Base-by-base conservation (phyloP, 1,140 invertebrate species). In the Aethina tumida region DNA sequence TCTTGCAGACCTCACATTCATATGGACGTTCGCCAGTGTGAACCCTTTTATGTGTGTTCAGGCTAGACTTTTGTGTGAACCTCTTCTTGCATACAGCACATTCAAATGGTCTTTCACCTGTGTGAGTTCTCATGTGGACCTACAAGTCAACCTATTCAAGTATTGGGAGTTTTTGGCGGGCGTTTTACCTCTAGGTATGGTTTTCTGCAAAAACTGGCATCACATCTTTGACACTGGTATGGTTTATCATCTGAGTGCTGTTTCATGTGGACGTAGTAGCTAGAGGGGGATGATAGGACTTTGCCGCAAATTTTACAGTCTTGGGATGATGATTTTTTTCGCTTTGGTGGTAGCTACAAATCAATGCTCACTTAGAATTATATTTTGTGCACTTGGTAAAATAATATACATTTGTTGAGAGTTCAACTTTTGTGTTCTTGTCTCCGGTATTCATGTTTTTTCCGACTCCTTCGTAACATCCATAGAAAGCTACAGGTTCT, bases 1-100 rank as follows among this genome's bases (percentile, higher is more conserved):
- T 81, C 55, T 79, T 68, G 63, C 79, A 81, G 52, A 78, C 66
- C 54, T 78, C 74, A 64, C 84, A 89, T 63, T 76, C 71, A 65
- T 79, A 87, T 16, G 84, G 83, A 41, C 77, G 66, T 58, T 84
- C 79, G 48, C 82, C 82, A 36, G 80, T 84, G 60, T 87, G 84
- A 54, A 83, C 81, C 50, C 82, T 70, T 64, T 84, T 84, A 68
- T 89, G 84, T 56, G 84, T 85, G 67, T 85, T 78, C 48, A 82
- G 64, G 62, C 79, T 81, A 52, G 78, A 81, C 67, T 83, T 84
- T 61, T 82, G 78, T 36, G 77, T 80, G 65, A 82, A 84, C 59
- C 78, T 67, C 62, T 81, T 81, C 56, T 80, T 70, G 62, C 79
- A 81, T 52, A 77, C 66, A 55, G 79, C 75, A 64, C 85, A 89